phyloP scores from a whole-genome alignment of 2,113 vertebrate species.

The Labeo rohita region DNA sequence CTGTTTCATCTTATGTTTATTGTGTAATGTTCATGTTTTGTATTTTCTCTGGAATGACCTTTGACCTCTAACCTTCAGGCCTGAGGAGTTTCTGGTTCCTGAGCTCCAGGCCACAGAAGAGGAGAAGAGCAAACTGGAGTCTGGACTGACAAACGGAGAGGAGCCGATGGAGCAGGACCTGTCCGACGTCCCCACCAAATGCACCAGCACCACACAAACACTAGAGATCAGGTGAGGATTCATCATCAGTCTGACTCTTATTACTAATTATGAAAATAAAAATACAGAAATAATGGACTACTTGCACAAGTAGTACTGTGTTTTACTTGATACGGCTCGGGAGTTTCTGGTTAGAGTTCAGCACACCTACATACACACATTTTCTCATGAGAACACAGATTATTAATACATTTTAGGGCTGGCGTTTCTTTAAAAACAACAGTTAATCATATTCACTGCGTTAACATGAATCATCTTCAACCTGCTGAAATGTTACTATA shows the following conservation, averaged over 20 bases:
- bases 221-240: constrained; percentile 96
- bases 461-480: too few relatives aligned
- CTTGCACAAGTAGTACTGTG: too few relatives aligned
- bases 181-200: constrained; percentile 96
- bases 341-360: too few relatives aligned
- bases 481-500: too few relatives aligned
- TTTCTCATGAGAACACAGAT: too few relatives aligned
- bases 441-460: too few relatives aligned
- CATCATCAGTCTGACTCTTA: constrained; percentile 26
- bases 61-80: constrained; percentile 69
- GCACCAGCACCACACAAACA: constrained; percentile 87
- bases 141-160: constrained; percentile 93
- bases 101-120: constrained; percentile 97
- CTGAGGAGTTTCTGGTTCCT: constrained; percentile 97
- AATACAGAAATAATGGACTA: too few relatives aligned
- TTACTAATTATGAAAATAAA: too few relatives aligned
- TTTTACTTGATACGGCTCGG: too few relatives aligned
- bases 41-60: background rate
- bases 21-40: background rate
- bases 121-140: constrained; percentile 95
- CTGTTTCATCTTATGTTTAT: background rate
- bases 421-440: too few relatives aligned
- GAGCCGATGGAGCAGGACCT: constrained; percentile 99
- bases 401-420: too few relatives aligned
- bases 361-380: too few relatives aligned